Evolutionary conservation across 2,888 invertebrate genomes (phyloP).

Genomic region (Gerris lacustris): DNA sequence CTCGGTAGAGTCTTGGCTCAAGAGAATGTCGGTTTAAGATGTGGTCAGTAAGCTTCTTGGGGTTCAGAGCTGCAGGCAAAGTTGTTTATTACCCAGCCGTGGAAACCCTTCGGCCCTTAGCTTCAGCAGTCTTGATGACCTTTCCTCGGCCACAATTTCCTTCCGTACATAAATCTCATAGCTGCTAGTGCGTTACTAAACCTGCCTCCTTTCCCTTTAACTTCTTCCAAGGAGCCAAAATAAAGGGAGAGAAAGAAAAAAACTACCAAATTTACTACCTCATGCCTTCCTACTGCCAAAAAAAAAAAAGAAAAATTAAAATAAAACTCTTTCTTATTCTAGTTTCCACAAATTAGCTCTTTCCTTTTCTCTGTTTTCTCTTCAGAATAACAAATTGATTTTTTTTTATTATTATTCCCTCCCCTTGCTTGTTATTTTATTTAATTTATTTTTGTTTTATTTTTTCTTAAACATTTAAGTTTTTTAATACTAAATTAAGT

Average conservation of each 20-base stretch:
- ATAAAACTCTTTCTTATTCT: constrained; percentile 3
- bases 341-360: not conserved
- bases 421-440: too few relatives aligned
- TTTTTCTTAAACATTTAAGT: too few relatives aligned
- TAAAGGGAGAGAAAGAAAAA: not conserved
- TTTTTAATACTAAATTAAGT: too few relatives aligned
- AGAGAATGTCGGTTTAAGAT: not conserved
- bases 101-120: not conserved
- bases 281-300: not conserved
- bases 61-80: not conserved
- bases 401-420: not conserved
- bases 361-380: not conserved
- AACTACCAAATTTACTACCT: not conserved
- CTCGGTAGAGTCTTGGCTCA: not conserved
- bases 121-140: not conserved
- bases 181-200: constrained; percentile 10
- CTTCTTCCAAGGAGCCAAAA: not conserved
- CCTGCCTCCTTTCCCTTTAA: not conserved
- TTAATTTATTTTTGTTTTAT: too few relatives aligned
- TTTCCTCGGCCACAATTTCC: not conserved
- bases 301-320: not conserved
- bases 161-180: constrained; percentile 9
- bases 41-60: not conserved
- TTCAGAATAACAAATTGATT: not conserved
- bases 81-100: not conserved